Evolutionary conservation across 2,113 vertebrate species (phyloP).

Genomic region (Furnarius figulus): DNA sequence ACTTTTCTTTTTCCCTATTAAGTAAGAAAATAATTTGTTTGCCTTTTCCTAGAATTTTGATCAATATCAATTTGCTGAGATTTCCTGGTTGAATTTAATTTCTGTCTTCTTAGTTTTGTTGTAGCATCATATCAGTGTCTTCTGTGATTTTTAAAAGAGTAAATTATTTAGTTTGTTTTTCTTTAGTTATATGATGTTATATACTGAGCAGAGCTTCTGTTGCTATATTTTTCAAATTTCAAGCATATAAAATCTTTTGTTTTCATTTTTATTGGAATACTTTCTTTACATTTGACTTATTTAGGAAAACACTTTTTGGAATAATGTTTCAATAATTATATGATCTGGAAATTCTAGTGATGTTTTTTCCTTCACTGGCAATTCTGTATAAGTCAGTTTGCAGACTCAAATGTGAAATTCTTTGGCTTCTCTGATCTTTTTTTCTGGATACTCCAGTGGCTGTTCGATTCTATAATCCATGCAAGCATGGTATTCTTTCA

Average conservation of each 20-base stretch:
- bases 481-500: not conserved
- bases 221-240: not conserved
- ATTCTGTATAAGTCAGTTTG: not conserved
- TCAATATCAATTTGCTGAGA: constrained; percentile 9
- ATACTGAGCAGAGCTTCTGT: not conserved
- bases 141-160: not conserved
- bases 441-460: not conserved
- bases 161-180: not conserved
- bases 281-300: not conserved
- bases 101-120: not conserved
- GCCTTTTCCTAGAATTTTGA: not conserved
- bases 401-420: not conserved
- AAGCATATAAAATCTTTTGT: not conserved
- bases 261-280: not conserved
- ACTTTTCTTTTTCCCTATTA: not conserved
- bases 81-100: constrained; percentile 29
- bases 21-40: not conserved
- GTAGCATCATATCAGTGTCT: not conserved
- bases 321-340: not conserved
- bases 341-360: not conserved
- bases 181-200: not conserved
- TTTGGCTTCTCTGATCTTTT: not conserved
- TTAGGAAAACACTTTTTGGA: not conserved
- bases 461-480: not conserved
- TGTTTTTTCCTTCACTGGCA: not conserved